A percentile compares a stretch with the other conserved stretches of the same genome.
phyloP scores from a whole-genome alignment of 2,113 vertebrate species.

The Dascyllus trimaculatus region DNA sequence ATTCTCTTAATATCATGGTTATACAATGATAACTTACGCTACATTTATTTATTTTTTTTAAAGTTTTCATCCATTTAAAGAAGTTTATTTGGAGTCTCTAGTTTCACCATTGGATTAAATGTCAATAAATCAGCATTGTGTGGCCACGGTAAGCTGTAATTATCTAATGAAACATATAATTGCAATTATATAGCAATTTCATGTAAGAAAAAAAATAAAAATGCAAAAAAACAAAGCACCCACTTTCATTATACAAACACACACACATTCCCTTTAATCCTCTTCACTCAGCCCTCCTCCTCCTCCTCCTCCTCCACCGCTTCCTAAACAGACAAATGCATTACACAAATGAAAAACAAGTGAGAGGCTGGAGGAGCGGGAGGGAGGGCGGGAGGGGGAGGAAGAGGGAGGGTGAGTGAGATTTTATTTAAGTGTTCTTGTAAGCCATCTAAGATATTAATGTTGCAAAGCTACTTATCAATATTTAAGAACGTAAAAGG shows the following conservation, averaged over 20 bases:
- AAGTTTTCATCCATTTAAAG: background rate
- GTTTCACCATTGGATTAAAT: background rate
- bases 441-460: constrained; percentile 99
- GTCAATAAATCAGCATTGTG: background rate
- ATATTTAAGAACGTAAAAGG: constrained; percentile 99
- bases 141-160: background rate
- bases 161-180: constrained; percentile 6
- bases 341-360: constrained; percentile 95
- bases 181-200: background rate
- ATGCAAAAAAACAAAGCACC: constrained; percentile 29
- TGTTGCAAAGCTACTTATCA: constrained; percentile 99
- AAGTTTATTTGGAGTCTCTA: background rate
- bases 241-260: constrained; percentile 65
- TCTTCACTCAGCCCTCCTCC: constrained; percentile 9
- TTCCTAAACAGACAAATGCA: constrained; percentile 84
- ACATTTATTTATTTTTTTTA: background rate
- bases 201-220: background rate
- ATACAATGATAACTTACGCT: background rate
- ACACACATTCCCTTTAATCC: constrained; percentile 63
- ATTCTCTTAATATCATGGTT: too few relatives aligned
- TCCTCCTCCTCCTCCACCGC: background rate
- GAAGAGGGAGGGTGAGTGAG: constrained; percentile 83
- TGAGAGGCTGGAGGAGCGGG: constrained; percentile 74
- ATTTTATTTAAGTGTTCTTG: constrained; percentile 99
- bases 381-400: constrained; percentile 72